These are phyloP conservation scores for Asarcornis scutulata DNA, from an alignment of 2,113 vertebrate genomes.

Conservation along the genomic window DNA sequence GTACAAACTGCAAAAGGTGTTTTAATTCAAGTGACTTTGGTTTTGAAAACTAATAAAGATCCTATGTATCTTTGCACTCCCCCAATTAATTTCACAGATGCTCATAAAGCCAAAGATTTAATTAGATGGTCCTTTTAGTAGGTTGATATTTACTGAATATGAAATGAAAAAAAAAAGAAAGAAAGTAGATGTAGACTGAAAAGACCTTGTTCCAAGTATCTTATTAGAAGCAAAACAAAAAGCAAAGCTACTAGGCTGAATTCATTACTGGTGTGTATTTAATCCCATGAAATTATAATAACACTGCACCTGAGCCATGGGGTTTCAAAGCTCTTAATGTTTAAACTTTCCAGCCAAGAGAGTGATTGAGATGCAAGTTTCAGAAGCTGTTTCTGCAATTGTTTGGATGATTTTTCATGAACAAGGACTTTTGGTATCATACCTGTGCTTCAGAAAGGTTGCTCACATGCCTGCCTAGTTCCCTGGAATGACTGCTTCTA, in stretches of 20 bases:
- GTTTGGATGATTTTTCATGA: not conserved
- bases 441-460: not conserved
- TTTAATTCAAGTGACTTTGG: not conserved
- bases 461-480: not conserved
- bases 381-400: not conserved
- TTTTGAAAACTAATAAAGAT: constrained; percentile 33
- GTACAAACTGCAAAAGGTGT: not conserved
- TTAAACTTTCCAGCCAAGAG: not conserved
- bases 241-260: not conserved
- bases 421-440: not conserved
- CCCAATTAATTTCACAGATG: constrained; percentile 19
- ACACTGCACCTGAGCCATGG: not conserved
- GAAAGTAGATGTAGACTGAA: not conserved
- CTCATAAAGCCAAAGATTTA: constrained; percentile 22
- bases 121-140: constrained; percentile 18
- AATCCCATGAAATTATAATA: not conserved
- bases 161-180: constrained; percentile 1
- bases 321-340: not conserved
- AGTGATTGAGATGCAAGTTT: not conserved
- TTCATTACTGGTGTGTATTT: not conserved
- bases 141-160: not conserved
- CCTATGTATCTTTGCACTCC: not conserved
- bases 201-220: not conserved
- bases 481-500: not conserved
- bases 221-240: not conserved